Evolutionary conservation across 2,888 invertebrate species (phyloP).

Genomic region (Pyrgus malvae): DNA sequence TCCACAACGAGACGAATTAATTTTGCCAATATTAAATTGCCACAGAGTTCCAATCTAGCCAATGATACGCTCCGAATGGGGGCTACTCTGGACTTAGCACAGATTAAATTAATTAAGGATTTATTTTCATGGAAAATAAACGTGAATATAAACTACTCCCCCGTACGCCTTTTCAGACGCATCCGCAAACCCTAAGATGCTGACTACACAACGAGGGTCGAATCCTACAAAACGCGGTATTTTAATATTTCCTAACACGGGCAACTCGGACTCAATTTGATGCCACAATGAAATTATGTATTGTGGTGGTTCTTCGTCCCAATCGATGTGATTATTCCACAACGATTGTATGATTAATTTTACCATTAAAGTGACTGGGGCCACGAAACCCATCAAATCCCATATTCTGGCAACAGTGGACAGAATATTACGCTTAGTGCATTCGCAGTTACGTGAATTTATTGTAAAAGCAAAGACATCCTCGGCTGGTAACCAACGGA

Average conservation of each 20-base stretch:
- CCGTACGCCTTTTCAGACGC: not conserved
- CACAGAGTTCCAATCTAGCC: constrained; percentile 1
- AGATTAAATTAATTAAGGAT: not conserved
- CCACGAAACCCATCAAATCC: constrained; percentile 13
- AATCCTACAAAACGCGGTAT: constrained; percentile 4
- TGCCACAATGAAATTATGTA: not conserved
- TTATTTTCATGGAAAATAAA: not conserved
- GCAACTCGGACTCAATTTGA: not conserved
- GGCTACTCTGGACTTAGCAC: constrained; percentile 1
- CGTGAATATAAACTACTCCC: not conserved
- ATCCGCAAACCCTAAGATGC: not conserved
- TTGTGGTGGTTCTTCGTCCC: constrained; percentile 1
- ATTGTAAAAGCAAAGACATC: constrained; percentile 13
- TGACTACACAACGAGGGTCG: not conserved
- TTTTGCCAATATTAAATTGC: not conserved
- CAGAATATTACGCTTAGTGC: constrained; percentile 7
- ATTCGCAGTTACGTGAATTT: not conserved
- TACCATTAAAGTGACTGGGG: constrained; percentile 3
- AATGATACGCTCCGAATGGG: not conserved
- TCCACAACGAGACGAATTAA: not conserved
- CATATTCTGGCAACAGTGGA: constrained; percentile 9
- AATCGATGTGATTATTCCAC: not conserved
- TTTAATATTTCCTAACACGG: not conserved
- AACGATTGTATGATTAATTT: constrained; percentile 11
- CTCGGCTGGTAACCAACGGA: constrained; percentile 5